Base-by-base conservation (phyloP, 1,140 invertebrate species). In the Papilio xuthus region DNA sequence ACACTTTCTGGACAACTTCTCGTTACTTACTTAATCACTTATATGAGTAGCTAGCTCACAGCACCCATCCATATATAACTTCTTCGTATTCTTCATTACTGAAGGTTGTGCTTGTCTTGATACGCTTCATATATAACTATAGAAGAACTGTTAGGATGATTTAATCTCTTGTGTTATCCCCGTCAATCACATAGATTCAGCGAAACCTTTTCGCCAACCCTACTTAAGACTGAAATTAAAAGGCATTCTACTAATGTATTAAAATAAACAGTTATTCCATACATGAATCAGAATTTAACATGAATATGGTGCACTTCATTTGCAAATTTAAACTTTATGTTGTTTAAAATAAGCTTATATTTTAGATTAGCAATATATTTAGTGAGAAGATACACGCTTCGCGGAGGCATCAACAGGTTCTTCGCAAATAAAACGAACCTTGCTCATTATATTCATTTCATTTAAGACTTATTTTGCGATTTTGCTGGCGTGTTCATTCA, bases 391-490 rank as follows among this genome's bases (percentile, higher is more conserved):
- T 13, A 53, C 47, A 26, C 47, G 72, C 23, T 32, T 13, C 23
- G 26, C 26, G 13, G 71, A 53, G 47, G 47, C 44, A 69, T 78
- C 70, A 90, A 89, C 89, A 85, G 87, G 88, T 91, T 87, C 82
- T 77, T 73, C 74, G 84, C 85, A 86, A 91, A 89, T 86, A 91
- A 90, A 87, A 88, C 82, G 86, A 85, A 79, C 78, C 71, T 47
- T 56, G 79, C 79, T 76, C 74, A 76, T 82, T 82, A 83, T 85
- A 82, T 88, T 88, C 83, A 80, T 86, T 84, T 86, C 84, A 83
- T 86, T 84, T 82, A 81, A 79, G 78, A 82, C 84, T 84, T 84
- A 86, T 87, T 82, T 85, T 76, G 32, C 81, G 76, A 81, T 79
- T 44, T 53, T 60, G 70, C 82, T 77, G 76, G 79, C 81, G 80